Evolutionary conservation across 2,888 invertebrate genomes (phyloP).

Genomic region (Trissolcus brochymenae): DNA sequence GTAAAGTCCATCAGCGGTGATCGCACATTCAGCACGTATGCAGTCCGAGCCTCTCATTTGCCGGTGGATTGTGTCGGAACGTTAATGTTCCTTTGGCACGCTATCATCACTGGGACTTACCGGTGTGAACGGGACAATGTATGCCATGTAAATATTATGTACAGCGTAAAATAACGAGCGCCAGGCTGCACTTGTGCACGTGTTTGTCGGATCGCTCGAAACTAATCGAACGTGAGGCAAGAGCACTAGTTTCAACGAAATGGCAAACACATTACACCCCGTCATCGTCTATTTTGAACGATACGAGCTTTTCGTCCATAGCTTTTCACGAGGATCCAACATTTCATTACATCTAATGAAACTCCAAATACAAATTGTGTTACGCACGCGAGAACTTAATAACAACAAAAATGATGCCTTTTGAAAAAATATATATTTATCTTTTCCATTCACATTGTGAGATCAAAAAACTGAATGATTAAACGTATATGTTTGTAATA

Average conservation of each 20-base stretch:
- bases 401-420: too few relatives aligned
- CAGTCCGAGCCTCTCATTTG: conserved; percentile 71
- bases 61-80: conserved; percentile 72
- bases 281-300: too few relatives aligned
- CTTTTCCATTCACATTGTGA: too few relatives aligned
- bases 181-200: conserved; percentile 42
- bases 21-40: conserved; percentile 68
- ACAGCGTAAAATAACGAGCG: conserved; percentile 47
- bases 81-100: conserved; percentile 70
- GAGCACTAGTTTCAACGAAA: conserved; percentile 8
- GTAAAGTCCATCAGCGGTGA: conserved; percentile 70
- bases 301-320: too few relatives aligned
- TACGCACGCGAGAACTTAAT: too few relatives aligned
- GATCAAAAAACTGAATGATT: too few relatives aligned
- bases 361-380: too few relatives aligned
- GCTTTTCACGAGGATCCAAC: too few relatives aligned
- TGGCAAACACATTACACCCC: conserved; percentile 3
- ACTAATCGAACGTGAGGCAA: conserved; percentile 33
- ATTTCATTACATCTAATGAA: too few relatives aligned
- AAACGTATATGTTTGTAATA: too few relatives aligned
- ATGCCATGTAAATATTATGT: conserved; percentile 56
- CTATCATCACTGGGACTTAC: conserved; percentile 68
- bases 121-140: conserved; percentile 70
- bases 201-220: conserved; percentile 28
- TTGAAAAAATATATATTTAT: too few relatives aligned